Percentiles rank a stretch among this genome's conserved stretches.
phyloP scores from a whole-genome alignment of 2,888 invertebrate species.

The Scrobipalpa atriplicella region DNA sequence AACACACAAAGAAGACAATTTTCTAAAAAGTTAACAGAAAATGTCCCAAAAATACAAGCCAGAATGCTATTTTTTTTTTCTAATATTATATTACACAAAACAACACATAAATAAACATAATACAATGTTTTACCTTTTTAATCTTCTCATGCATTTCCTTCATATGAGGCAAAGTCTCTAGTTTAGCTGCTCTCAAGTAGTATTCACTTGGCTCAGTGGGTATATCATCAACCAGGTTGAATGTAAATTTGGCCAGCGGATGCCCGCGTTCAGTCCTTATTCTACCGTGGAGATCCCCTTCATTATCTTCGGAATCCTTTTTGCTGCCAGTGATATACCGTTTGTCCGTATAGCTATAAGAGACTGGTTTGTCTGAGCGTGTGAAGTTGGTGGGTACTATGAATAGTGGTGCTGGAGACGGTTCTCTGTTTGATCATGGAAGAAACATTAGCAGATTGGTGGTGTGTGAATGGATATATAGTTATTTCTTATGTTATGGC shows the following conservation, averaged over 20 bases:
- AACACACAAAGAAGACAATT: too few species aligned
- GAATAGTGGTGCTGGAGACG: slow-evolving; percentile 83
- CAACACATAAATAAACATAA: too few species aligned
- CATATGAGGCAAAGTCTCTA: slow-evolving; percentile 64
- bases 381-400: slow-evolving; percentile 91
- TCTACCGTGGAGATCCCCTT: slow-evolving; percentile 59
- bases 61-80: too few species aligned
- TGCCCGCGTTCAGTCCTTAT: slow-evolving; percentile 54
- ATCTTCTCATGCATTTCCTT: slow-evolving; percentile 70
- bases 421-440: slow-evolving; percentile 48
- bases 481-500: too few species aligned
- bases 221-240: slow-evolving; percentile 83
- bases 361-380: slow-evolving; percentile 85
- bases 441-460: background rate
- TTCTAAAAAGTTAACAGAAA: too few species aligned
- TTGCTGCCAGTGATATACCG: slow-evolving; percentile 45
- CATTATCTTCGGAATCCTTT: slow-evolving; percentile 48
- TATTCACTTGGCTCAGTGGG: slow-evolving; percentile 84
- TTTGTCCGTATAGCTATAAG: slow-evolving; percentile 67
- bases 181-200: slow-evolving; percentile 77
- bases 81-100: too few species aligned
- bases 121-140: slow-evolving; percentile 60
- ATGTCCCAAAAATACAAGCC: too few species aligned
- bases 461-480: too few species aligned
- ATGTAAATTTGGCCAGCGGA: slow-evolving; percentile 84